Evolutionary conservation across 1,140 invertebrate genomes (phyloP).

Genomic region (Rhopalosiphum padi): DNA sequence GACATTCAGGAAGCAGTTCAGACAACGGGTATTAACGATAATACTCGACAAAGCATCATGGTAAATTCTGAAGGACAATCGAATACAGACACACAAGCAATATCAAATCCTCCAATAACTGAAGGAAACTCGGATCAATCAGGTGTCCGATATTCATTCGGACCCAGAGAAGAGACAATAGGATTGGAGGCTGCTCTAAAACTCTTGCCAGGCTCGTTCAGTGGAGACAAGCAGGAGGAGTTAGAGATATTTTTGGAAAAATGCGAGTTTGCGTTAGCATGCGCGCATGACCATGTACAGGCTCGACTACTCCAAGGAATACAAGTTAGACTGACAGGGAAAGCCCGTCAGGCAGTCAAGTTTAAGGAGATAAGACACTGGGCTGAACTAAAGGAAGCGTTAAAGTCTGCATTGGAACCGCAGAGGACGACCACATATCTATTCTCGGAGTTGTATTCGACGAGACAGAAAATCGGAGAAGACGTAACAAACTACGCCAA

Average conservation of each 20-base stretch:
- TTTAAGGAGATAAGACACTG: background rate
- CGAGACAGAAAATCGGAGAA: background rate
- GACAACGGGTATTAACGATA: too few relatives aligned
- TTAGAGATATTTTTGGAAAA: background rate
- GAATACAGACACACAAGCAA: too few relatives aligned
- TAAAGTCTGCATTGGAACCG: background rate
- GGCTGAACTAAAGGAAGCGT: background rate
- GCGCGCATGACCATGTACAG: background rate
- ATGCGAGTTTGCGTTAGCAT: background rate
- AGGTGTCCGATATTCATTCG: too few relatives aligned
- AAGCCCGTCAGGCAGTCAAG: background rate
- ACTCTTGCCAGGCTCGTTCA: background rate
- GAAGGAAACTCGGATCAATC: too few relatives aligned
- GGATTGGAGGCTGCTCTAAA: background rate
- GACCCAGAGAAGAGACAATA: background rate
- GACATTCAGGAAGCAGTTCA: too few relatives aligned
- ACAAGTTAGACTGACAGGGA: background rate
- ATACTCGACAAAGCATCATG: too few relatives aligned
- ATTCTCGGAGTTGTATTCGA: background rate
- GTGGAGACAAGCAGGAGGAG: background rate
- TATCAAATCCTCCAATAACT: too few relatives aligned
- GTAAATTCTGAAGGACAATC: too few relatives aligned
- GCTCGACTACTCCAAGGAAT: background rate
- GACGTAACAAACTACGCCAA: background rate
- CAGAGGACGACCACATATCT: slow-evolving; percentile 1